These are phyloP conservation scores for Steatocranus sp. DNA, from an alignment of 2,797 vertebrate genomes.

Conservation along the genomic window DNA sequence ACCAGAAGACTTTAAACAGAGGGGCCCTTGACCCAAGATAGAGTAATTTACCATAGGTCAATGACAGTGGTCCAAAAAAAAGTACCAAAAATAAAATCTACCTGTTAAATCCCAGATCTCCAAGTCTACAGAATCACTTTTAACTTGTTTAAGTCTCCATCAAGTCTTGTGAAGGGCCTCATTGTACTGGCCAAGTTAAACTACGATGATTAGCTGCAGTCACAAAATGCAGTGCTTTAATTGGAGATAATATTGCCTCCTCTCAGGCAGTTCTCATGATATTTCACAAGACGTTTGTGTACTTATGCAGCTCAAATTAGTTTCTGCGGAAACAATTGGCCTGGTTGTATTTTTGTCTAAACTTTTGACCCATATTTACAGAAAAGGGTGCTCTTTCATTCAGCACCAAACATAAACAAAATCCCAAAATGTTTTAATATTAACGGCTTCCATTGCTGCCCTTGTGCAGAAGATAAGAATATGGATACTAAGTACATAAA, in stretches of 20 bases:
- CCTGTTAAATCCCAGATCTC: neutral
- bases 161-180: conserved; percentile 37
- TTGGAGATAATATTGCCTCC: conserved; percentile 21
- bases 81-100: neutral
- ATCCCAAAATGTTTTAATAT: neutral
- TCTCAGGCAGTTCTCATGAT: conserved; percentile 31
- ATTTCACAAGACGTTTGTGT: conserved; percentile 29
- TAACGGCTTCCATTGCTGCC: neutral
- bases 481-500: neutral
- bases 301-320: neutral
- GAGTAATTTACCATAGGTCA: neutral
- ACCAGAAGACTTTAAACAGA: neutral
- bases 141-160: neutral
- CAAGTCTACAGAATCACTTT: conserved; percentile 3
- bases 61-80: neutral
- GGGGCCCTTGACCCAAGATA: neutral
- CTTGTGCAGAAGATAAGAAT: neutral
- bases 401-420: neutral
- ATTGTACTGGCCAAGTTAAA: conserved; percentile 47
- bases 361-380: neutral
- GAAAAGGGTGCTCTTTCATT: neutral
- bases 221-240: conserved; percentile 54
- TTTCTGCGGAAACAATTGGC: neutral
- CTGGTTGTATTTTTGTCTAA: neutral
- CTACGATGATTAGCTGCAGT: conserved; percentile 43